A percentile compares a stretch with the other conserved stretches of the same genome.
Evolutionary conservation across 2,888 invertebrate genomes (phyloP).

Genomic region (Lamproptera curius): DNA sequence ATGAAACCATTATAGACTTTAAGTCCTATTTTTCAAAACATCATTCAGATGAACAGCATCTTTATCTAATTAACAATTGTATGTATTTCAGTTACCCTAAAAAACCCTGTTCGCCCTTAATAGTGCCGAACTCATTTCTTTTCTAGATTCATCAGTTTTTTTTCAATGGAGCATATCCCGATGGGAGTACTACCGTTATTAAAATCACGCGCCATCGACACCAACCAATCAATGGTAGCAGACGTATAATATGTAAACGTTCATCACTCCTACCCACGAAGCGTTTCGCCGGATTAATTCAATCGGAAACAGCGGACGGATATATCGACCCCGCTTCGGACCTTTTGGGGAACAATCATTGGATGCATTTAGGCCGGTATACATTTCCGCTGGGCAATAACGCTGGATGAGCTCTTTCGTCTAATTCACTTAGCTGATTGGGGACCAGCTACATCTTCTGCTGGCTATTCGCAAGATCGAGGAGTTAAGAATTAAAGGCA

Average conservation of each 20-base stretch:
- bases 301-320: conserved; percentile 60
- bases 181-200: too few relatives aligned
- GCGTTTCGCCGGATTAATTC: conserved; percentile 63
- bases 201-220: too few relatives aligned
- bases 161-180: too few relatives aligned
- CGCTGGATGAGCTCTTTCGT: neutral
- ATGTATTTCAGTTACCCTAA: too few relatives aligned
- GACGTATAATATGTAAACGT: conserved; percentile 33
- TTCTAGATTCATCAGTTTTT: too few relatives aligned
- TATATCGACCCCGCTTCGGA: conserved; percentile 45
- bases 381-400: conserved; percentile 14
- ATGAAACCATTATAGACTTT: too few relatives aligned
- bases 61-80: too few relatives aligned
- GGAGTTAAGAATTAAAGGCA: neutral
- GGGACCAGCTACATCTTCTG: neutral
- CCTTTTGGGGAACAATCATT: conserved; percentile 52
- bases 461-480: neutral
- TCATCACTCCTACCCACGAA: conserved; percentile 38
- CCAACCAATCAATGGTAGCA: conserved; percentile 31
- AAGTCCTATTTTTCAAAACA: too few relatives aligned
- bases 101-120: too few relatives aligned
- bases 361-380: conserved; percentile 16
- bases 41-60: too few relatives aligned
- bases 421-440: neutral
- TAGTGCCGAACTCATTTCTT: too few relatives aligned